Percentiles rank a stretch among this genome's conserved stretches.
phyloP scores from a whole-genome alignment of 2,888 invertebrate genomes.

The Clostera curtula region DNA sequence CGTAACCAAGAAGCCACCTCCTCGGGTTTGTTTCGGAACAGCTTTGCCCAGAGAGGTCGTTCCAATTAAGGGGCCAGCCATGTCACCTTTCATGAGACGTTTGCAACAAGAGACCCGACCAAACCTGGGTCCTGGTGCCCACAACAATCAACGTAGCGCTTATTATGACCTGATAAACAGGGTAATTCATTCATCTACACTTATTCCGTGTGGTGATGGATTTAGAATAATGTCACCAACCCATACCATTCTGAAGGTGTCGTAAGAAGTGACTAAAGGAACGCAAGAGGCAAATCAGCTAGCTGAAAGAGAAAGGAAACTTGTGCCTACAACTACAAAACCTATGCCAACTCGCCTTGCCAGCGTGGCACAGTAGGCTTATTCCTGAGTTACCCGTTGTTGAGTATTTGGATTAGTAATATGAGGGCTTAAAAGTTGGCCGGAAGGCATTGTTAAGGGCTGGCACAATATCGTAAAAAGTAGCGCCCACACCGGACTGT shows the following conservation, averaged over 20 bases:
- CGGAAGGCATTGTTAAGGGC: no score
- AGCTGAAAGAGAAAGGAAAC: not conserved
- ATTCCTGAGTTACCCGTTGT: no score
- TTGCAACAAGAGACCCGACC: constrained; percentile 36
- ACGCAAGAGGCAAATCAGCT: no score
- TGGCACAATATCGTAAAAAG: no score
- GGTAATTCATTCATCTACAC: constrained; percentile 26
- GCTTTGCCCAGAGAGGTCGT: constrained; percentile 57
- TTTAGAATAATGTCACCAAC: not conserved
- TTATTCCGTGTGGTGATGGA: not conserved
- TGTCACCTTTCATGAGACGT: constrained; percentile 67
- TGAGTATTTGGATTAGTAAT: no score
- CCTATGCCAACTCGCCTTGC: no score
- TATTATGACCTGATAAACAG: constrained; percentile 49
- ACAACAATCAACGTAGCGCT: constrained; percentile 42
- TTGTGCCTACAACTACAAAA: no score
- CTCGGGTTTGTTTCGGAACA: constrained; percentile 69
- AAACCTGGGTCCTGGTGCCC: constrained; percentile 45
- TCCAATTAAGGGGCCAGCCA: constrained; percentile 50
- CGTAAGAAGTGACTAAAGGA: no score
- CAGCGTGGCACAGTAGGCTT: no score
- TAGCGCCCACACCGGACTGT: no score
- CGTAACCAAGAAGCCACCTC: constrained; percentile 59
- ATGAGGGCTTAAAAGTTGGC: no score
- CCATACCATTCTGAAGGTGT: no score